phyloP scores from a whole-genome alignment of 2,888 invertebrate species.

The Drosophila subsilvestris region DNA sequence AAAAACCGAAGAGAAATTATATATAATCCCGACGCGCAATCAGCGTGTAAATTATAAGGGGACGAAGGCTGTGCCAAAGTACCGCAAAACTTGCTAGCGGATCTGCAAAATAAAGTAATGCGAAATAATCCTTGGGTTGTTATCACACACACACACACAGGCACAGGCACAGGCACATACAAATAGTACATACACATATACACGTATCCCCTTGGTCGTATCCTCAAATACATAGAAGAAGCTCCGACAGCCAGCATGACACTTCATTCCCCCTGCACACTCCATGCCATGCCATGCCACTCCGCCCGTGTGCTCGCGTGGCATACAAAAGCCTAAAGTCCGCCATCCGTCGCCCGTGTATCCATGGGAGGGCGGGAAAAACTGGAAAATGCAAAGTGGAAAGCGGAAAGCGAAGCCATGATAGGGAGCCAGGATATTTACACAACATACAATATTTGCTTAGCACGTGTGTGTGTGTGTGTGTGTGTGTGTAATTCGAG shows the following conservation, averaged over 20 bases:
- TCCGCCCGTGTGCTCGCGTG: conserved; percentile 63
- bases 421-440: conserved; percentile 67
- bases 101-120: conserved; percentile 78
- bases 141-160: conserved; percentile 68
- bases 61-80: conserved; percentile 64
- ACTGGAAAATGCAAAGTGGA: conserved; percentile 66
- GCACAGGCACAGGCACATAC: conserved; percentile 12
- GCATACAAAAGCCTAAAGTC: conserved; percentile 72
- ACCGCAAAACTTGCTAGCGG: conserved; percentile 77
- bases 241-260: conserved; percentile 34
- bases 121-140: conserved; percentile 79
- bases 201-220: too few relatives aligned
- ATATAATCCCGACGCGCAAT: conserved; percentile 76
- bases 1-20: conserved; percentile 68
- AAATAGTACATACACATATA: neutral
- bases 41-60: conserved; percentile 78
- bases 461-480: conserved; percentile 33
- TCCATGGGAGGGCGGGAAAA: conserved; percentile 1
- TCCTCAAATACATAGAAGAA: neutral
- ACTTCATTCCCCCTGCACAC: conserved; percentile 49
- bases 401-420: conserved; percentile 56
- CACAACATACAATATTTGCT: conserved; percentile 70
- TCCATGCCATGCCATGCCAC: conserved; percentile 2
- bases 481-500: conserved; percentile 58
- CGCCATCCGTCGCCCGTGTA: conserved; percentile 53